Conservation (phyloP, 2,113 vertebrate genomes). For the Daboia siamensis region DNA sequence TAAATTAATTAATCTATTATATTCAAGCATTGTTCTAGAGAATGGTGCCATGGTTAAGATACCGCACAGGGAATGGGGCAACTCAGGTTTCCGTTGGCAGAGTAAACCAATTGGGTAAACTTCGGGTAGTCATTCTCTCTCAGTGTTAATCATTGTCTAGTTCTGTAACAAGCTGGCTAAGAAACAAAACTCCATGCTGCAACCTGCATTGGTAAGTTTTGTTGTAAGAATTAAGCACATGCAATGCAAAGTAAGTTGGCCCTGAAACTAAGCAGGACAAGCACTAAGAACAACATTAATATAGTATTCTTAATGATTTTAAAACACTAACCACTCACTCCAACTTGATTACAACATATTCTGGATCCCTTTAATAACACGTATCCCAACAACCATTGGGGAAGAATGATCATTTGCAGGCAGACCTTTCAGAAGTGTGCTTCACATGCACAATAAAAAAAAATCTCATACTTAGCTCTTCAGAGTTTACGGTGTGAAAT, state of each 20-base stretch:
- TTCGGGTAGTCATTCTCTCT: background rate
- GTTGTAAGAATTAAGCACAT: background rate
- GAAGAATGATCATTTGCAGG: background rate
- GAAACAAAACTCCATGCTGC: background rate
- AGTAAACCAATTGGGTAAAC: background rate
- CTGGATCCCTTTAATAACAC: background rate
- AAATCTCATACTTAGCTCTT: background rate
- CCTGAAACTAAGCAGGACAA: background rate
- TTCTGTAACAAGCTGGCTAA: background rate
- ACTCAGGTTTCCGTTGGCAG: background rate
- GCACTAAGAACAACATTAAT: background rate
- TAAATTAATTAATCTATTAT: background rate
- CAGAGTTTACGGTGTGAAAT: background rate
- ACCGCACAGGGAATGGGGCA: background rate
- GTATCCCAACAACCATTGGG: background rate
- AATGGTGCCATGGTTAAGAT: background rate
- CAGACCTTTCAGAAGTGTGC: background rate
- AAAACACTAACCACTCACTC: background rate
- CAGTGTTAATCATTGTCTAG: background rate
- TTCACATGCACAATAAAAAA: background rate
- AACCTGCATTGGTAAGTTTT: background rate
- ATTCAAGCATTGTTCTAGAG: background rate
- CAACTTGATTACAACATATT: background rate
- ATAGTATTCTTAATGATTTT: background rate
- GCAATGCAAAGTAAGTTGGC: background rate